A percentile compares a stretch with the other conserved stretches of the same genome.
These are phyloP conservation scores for Erebia palarica DNA, from an alignment of 2,888 invertebrate species.

Conservation along the genomic window DNA sequence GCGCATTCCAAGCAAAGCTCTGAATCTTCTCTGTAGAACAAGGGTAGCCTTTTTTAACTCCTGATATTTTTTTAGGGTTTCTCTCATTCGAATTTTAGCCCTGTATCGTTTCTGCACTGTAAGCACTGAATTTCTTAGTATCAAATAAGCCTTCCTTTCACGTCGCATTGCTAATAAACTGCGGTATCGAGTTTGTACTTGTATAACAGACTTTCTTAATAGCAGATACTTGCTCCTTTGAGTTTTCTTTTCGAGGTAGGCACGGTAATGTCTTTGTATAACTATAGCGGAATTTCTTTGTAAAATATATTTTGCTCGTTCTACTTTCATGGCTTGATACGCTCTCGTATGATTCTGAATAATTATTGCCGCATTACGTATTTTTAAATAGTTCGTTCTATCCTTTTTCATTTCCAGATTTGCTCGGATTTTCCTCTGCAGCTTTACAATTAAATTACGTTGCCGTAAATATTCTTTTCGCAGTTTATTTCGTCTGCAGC, in stretches of 20 bases:
- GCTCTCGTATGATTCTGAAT: slow-evolving; percentile 79
- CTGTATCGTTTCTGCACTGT: slow-evolving; percentile 58
- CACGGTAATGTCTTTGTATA: slow-evolving; percentile 54
- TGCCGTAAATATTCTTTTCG: slow-evolving; percentile 59
- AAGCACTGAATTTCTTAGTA: slow-evolving; percentile 53
- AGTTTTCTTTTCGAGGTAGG: slow-evolving; percentile 45
- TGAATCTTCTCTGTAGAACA: slow-evolving; percentile 67
- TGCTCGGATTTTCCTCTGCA: slow-evolving; percentile 80
- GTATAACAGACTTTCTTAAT: slow-evolving; percentile 50
- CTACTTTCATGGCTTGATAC: slow-evolving; percentile 53
- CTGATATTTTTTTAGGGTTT: slow-evolving; percentile 42
- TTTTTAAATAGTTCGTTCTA: slow-evolving; percentile 59
- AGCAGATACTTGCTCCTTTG: slow-evolving; percentile 44
- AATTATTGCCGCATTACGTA: slow-evolving; percentile 61
- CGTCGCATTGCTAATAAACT: slow-evolving; percentile 60
- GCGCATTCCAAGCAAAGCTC: slow-evolving; percentile 64
- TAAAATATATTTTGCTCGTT: slow-evolving; percentile 49
- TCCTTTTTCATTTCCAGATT: slow-evolving; percentile 60
- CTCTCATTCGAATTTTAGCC: slow-evolving; percentile 50
- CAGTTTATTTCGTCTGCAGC: slow-evolving; percentile 67
- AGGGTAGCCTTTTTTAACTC: slow-evolving; percentile 43
- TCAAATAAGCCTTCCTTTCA: slow-evolving; percentile 51
- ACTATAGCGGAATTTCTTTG: slow-evolving; percentile 53
- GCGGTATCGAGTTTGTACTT: slow-evolving; percentile 66
- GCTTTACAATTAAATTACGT: slow-evolving; percentile 56